Base-by-base conservation (phyloP, 1,140 invertebrate species). In the Chymomyza costata region DNA sequence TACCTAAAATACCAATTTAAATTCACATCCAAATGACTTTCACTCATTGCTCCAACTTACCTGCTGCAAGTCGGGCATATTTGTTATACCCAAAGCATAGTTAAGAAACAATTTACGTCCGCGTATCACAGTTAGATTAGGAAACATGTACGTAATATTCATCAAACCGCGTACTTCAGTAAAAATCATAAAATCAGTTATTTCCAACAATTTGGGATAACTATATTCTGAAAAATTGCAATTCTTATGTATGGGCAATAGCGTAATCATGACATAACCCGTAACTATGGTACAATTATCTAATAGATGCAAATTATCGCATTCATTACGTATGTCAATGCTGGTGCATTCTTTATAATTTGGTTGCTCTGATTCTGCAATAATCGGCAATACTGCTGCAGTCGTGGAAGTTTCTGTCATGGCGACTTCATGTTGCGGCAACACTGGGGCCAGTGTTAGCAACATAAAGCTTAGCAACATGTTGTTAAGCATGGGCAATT, bases 71-170 rank as follows among this genome's bases (percentile, higher is more conserved):
- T 83, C 65, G 1, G 31, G 52, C 69, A 84, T 82, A 25, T 21
- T 61, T 11, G 63, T 65, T 5, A 94, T 89, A 30, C 97, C 91
- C 13, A 99, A 86, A n/a, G 96, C 94, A 86, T 95, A 97, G 86
- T 97, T 93, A 66, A 91, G 90, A 70, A 97, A 92, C 13, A 98
- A 87, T 38, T 90, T 89, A 60, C 93, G 89, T n/a, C 97, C 97
- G 37, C 96, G 89, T 59, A 99, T 98, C 21, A 99, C 92, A 11
- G 93, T 87, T 59, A 99, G 88, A 86, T 98, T 97, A 1, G 97
- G 97, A 85, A 99, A 99, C 37, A 99, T 87, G 51, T 91, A 87
- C 5, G 90, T 89, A 10, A 99, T 87, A 43, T 91, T 92, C 28
- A 87, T 89, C n/a, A 99, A 85, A 31, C 92, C 93, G 60, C 89